These are phyloP conservation scores for Dryas iulia DNA, from an alignment of 1,140 invertebrate species.

Conservation along the genomic window DNA sequence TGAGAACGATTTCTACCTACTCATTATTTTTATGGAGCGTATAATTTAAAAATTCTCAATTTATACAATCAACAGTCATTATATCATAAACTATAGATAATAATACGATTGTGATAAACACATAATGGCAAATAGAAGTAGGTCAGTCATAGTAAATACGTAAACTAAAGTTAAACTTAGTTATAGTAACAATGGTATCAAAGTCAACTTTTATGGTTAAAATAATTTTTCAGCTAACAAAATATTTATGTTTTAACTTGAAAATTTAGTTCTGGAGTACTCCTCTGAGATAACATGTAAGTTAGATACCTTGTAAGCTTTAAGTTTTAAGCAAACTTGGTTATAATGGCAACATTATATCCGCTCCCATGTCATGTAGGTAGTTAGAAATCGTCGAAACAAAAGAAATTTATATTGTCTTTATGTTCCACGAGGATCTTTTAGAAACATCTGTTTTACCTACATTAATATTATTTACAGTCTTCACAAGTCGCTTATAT, in stretches of 20 bases:
- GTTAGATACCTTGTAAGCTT: background rate
- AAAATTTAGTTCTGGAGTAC: background rate
- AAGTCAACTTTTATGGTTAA: background rate
- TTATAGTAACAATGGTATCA: background rate
- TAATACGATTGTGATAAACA: background rate
- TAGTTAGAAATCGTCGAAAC: slow-evolving; percentile 37
- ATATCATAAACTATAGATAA: background rate
- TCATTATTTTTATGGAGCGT: background rate
- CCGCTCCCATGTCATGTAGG: slow-evolving; percentile 1
- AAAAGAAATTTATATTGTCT: slow-evolving; percentile 60
- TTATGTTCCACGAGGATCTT: slow-evolving; percentile 71
- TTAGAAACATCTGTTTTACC: slow-evolving; percentile 48
- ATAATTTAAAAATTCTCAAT: background rate
- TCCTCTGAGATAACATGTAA: background rate
- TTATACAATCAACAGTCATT: background rate
- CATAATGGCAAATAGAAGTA: background rate
- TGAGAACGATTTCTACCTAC: slow-evolving; percentile 40
- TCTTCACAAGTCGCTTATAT: slow-evolving; percentile 44
- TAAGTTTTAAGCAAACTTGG: slow-evolving; percentile 2
- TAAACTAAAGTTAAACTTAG: background rate
- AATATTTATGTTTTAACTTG: background rate
- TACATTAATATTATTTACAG: slow-evolving; percentile 69
- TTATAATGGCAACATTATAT: background rate
- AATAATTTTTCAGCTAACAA: background rate
- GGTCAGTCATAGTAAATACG: background rate